phyloP scores from a whole-genome alignment of 2,113 vertebrate species.

The Neodon shergylaensis region DNA sequence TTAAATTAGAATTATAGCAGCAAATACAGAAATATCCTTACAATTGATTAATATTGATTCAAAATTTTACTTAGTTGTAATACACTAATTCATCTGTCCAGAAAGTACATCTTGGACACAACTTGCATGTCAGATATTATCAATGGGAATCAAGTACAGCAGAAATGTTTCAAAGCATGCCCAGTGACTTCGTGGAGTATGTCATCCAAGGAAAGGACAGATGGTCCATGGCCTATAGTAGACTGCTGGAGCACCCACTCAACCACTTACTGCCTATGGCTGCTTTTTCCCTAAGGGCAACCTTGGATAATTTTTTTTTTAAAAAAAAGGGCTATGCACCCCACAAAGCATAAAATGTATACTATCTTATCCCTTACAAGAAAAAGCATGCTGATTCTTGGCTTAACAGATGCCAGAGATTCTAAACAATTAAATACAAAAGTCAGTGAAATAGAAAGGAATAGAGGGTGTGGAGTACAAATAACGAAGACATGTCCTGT shows the following conservation, averaged over 20 bases:
- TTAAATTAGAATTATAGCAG: background rate
- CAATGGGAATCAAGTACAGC: background rate
- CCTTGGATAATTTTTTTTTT: background rate
- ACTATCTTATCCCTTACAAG: background rate
- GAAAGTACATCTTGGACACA: background rate
- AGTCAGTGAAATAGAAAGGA: background rate
- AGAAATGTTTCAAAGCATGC: background rate
- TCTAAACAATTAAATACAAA: slow-evolving; percentile 18
- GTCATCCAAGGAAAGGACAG: background rate
- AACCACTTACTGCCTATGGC: background rate
- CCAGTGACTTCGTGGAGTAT: background rate
- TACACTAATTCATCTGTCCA: background rate
- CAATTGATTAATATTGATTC: background rate
- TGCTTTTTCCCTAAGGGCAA: background rate
- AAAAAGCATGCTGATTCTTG: background rate
- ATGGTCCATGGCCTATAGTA: background rate
- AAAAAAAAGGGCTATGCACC: background rate
- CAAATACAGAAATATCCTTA: background rate
- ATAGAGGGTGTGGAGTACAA: background rate
- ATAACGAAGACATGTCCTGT: fast-evolving
- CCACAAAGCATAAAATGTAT: background rate
- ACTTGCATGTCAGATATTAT: background rate
- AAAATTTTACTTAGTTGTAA: background rate
- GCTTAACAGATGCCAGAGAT: background rate
- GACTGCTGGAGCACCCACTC: background rate